Percentiles rank a stretch among this genome's conserved stretches.
These are phyloP conservation scores for Ceramica pisi DNA, from an alignment of 2,888 invertebrate species.

Conservation along the genomic window DNA sequence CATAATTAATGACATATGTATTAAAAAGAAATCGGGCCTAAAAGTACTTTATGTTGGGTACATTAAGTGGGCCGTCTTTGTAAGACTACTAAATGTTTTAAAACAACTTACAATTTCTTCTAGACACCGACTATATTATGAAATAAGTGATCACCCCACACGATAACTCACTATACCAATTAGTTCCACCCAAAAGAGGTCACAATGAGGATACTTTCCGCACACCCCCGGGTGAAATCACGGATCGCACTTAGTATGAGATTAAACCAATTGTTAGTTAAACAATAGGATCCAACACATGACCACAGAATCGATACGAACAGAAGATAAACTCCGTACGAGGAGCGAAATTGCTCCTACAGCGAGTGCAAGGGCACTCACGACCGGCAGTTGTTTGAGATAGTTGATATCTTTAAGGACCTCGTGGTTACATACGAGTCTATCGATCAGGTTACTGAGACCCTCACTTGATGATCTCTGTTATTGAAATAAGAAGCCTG, in stretches of 20 bases:
- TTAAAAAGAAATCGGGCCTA: no score
- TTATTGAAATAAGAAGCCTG: no score
- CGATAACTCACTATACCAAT: slow-evolving; percentile 23
- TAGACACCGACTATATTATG: not conserved
- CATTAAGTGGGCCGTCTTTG: no score
- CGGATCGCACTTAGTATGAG: slow-evolving; percentile 61
- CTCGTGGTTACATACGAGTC: not conserved
- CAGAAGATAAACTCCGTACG: not conserved
- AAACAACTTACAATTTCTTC: no score
- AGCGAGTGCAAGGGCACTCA: not conserved
- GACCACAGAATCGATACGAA: not conserved
- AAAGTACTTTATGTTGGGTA: no score
- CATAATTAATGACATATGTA: no score
- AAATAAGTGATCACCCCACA: not conserved
- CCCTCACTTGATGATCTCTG: not conserved
- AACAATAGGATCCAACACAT: slow-evolving; percentile 53
- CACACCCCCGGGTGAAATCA: slow-evolving; percentile 57
- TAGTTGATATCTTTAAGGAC: not conserved
- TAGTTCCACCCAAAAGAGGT: slow-evolving; percentile 16
- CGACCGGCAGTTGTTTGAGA: not conserved
- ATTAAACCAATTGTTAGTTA: slow-evolving; percentile 60
- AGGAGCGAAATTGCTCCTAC: not conserved
- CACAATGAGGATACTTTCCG: slow-evolving; percentile 29
- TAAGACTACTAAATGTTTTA: no score
- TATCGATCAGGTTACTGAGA: not conserved